A percentile compares a stretch with the other conserved stretches of the same genome.
Evolutionary conservation across 2,113 vertebrate species (phyloP).

Genomic region (Brachypodius melanocephalos): DNA sequence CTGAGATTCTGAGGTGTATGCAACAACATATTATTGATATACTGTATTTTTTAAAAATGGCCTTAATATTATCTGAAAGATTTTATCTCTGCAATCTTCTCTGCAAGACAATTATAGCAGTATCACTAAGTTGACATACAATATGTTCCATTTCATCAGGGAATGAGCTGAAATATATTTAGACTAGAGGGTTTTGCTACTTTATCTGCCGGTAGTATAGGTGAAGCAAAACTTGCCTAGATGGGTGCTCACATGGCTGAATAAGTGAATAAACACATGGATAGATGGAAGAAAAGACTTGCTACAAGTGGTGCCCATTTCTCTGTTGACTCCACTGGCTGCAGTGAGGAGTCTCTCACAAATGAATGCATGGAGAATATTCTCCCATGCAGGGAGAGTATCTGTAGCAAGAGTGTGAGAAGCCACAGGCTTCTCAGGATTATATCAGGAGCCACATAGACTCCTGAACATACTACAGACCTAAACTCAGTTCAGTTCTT

Average conservation of each 20-base stretch:
- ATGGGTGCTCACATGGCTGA: neutral
- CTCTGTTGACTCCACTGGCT: neutral
- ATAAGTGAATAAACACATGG: neutral
- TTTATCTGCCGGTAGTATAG: neutral
- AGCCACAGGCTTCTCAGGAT: neutral
- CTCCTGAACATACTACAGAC: neutral
- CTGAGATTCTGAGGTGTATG: neutral
- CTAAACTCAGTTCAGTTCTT: neutral
- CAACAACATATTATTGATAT: neutral
- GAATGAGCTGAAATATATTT: neutral
- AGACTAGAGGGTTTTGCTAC: neutral
- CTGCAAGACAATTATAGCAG: neutral
- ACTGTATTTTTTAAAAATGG: neutral
- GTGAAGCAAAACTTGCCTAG: neutral
- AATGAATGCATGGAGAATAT: neutral
- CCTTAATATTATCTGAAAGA: neutral
- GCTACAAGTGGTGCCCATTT: neutral
- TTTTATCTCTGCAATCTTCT: neutral
- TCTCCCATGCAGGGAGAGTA: neutral
- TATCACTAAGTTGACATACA: neutral
- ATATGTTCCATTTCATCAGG: neutral
- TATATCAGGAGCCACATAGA: neutral
- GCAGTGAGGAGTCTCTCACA: neutral
- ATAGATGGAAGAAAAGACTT: neutral
- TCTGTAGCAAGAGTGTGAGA: neutral